These are phyloP conservation scores for Trilocha varians DNA, from an alignment of 2,888 invertebrate genomes.

Conservation along the genomic window DNA sequence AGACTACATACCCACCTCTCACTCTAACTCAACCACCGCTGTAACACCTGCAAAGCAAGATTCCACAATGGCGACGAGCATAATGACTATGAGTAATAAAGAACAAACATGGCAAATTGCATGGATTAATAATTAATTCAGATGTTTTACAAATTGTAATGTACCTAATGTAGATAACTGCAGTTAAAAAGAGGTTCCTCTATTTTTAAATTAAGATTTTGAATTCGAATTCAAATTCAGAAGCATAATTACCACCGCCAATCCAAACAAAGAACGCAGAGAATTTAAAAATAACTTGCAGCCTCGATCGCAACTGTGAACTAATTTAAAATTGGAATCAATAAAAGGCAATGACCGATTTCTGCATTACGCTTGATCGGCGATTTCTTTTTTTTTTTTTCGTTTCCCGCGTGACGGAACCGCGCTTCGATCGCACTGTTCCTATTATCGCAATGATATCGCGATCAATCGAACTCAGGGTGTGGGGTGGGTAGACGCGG, in stretches of 20 bases:
- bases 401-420: conserved; percentile 46
- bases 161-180: too few species aligned
- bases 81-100: too few species aligned
- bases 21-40: too few species aligned
- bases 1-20: too few species aligned
- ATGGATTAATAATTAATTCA: too few species aligned
- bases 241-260: too few species aligned
- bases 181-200: too few species aligned
- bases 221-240: neutral
- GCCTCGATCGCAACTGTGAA: neutral
- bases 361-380: conserved; percentile 18
- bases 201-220: too few species aligned
- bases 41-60: too few species aligned
- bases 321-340: neutral
- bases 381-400: conserved; percentile 47
- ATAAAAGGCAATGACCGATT: conserved; percentile 6
- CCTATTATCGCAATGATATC: conserved; percentile 73
- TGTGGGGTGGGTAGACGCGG: conserved; percentile 34
- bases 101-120: too few species aligned
- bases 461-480: conserved; percentile 67
- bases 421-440: conserved; percentile 49
- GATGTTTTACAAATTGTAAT: too few species aligned
- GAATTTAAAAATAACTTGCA: neutral
- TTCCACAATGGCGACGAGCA: too few species aligned
- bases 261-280: neutral